These are phyloP conservation scores for Molothrus aeneus DNA, from an alignment of 2,797 vertebrate species.

Conservation along the genomic window DNA sequence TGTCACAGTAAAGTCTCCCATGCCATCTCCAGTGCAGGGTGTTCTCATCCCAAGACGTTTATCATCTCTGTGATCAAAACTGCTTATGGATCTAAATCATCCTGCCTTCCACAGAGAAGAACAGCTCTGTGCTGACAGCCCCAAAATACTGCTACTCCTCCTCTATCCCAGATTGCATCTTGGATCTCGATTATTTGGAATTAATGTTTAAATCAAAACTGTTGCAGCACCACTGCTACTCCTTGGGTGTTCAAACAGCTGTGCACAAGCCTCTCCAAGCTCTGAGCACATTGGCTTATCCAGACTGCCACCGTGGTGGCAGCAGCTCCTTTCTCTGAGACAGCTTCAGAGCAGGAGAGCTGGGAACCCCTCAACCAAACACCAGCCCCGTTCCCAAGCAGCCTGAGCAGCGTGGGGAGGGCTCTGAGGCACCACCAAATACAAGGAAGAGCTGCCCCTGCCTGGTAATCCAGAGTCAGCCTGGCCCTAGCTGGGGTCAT, in stretches of 20 bases:
- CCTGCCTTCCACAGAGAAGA: background rate
- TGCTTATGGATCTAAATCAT: background rate
- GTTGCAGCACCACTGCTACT: background rate
- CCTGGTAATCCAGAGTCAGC: background rate
- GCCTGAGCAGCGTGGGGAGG: background rate
- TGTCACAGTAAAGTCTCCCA: background rate
- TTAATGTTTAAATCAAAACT: background rate
- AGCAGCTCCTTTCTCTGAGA: background rate
- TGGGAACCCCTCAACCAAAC: rapidly evolving
- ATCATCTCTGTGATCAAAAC: background rate
- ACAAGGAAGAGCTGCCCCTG: background rate
- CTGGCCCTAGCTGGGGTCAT: background rate
- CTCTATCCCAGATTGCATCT: background rate
- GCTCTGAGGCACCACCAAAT: background rate
- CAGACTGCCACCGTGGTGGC: background rate
- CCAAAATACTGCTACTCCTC: background rate
- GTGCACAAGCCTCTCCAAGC: background rate
- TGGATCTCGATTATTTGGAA: background rate
- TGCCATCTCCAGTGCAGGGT: rapidly evolving
- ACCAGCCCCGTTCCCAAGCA: background rate
- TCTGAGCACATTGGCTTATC: background rate
- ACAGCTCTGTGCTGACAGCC: background rate
- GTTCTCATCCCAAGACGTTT: background rate
- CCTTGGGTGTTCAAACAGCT: background rate
- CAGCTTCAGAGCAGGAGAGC: background rate